A percentile compares a stretch with the other conserved stretches of the same genome.
phyloP scores from a whole-genome alignment of 2,113 vertebrate species.

The Chauna torquata region DNA sequence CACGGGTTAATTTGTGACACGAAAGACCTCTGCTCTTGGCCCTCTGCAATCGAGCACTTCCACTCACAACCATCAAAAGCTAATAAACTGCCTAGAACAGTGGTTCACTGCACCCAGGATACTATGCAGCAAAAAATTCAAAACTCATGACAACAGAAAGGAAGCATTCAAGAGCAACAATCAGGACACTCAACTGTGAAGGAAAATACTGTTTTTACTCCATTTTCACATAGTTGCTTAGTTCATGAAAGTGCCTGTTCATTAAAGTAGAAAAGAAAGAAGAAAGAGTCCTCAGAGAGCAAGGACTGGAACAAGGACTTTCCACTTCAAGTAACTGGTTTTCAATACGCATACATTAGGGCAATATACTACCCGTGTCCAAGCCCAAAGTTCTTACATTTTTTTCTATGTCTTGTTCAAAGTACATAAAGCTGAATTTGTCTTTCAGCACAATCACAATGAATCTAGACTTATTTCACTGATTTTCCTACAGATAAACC shows the following conservation, averaged over 20 bases:
- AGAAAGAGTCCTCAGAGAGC: background rate
- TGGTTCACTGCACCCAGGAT: background rate
- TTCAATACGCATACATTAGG: background rate
- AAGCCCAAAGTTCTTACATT: background rate
- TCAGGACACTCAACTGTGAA: background rate
- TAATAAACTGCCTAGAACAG: fast-evolving
- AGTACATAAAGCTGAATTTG: background rate
- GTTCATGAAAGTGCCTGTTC: background rate
- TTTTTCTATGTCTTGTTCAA: background rate
- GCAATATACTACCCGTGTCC: background rate
- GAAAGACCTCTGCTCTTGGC: background rate
- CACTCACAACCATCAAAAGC: background rate
- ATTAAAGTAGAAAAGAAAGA: background rate
- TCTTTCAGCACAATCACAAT: background rate
- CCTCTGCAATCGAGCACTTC: background rate
- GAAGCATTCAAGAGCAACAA: background rate
- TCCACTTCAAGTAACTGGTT: background rate
- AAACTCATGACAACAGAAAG: background rate
- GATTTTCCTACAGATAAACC: background rate
- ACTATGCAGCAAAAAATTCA: background rate
- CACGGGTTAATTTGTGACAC: fast-evolving
- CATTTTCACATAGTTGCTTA: background rate
- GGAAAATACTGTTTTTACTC: background rate
- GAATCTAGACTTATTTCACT: background rate
- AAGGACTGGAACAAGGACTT: background rate